Conservation (phyloP, 1,140 invertebrate genomes). For the Holcopasites calliopsidis region DNA sequence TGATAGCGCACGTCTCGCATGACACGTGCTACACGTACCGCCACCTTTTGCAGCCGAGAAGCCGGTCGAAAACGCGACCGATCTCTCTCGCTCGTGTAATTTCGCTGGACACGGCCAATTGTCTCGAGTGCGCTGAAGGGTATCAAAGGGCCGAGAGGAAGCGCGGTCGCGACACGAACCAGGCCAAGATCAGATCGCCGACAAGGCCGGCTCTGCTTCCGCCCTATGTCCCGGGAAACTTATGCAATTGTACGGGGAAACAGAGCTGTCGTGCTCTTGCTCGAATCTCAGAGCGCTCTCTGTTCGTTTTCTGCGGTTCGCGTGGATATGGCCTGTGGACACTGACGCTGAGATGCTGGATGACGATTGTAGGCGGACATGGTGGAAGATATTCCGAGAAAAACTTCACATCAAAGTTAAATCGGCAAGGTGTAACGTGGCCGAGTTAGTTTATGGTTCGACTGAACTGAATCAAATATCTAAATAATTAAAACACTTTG, state of each 20-base stretch:
- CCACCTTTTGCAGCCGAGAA: conserved; percentile 27
- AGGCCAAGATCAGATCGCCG: conserved; percentile 37
- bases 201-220: conserved; percentile 12
- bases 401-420: too few relatives aligned
- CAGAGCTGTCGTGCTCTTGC: neutral
- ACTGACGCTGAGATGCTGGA: neutral
- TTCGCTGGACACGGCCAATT: conserved; percentile 41
- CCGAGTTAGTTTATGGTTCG: too few relatives aligned
- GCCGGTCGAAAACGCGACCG: conserved; percentile 15
- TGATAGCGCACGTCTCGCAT: conserved; percentile 49
- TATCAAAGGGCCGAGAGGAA: conserved; percentile 37
- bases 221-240: conserved; percentile 30
- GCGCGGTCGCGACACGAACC: neutral
- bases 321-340: too few relatives aligned
- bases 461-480: neutral
- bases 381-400: too few relatives aligned
- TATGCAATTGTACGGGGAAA: conserved; percentile 34
- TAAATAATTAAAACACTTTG: neutral
- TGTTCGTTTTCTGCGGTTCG: neutral
- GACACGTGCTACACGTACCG: conserved; percentile 59
- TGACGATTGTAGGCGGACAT: neutral
- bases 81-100: conserved; percentile 41
- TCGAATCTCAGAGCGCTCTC: neutral
- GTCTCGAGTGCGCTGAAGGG: conserved; percentile 8
- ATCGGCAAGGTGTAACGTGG: too few relatives aligned